Conservation (phyloP, 1,140 invertebrate species). For the Plutomurus gul region DNA sequence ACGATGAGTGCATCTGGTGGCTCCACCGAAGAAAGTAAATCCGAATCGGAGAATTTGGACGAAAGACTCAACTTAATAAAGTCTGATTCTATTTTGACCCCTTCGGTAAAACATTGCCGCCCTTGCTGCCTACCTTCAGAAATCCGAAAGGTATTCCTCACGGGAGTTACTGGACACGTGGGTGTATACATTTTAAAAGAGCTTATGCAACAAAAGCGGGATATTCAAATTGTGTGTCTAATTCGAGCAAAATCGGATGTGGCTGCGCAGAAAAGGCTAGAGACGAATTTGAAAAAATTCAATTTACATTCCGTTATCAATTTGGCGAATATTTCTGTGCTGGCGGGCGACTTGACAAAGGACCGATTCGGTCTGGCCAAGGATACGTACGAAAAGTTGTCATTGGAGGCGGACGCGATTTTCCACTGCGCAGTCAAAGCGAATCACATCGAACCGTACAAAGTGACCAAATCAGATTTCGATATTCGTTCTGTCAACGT, state of each 20-base stretch:
- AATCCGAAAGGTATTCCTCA: not conserved
- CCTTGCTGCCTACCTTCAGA: no score
- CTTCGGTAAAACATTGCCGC: no score
- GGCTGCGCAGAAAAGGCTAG: not conserved
- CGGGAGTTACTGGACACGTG: constrained; percentile 14
- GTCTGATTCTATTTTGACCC: no score
- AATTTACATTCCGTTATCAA: not conserved
- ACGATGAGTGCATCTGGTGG: no score
- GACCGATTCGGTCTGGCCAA: not conserved
- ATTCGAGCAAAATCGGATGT: not conserved
- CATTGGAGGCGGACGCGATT: not conserved
- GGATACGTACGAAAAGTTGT: not conserved
- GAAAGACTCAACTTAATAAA: no score
- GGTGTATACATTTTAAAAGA: not conserved
- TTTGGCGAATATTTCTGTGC: not conserved
- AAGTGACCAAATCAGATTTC: not conserved
- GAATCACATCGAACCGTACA: not conserved
- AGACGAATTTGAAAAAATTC: not conserved
- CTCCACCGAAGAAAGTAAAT: no score
- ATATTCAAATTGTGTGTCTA: not conserved
- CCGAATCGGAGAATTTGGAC: no score
- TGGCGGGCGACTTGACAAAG: not conserved
- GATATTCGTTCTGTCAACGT: not conserved
- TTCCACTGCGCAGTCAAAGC: not conserved
- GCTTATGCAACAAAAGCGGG: not conserved